Evolutionary conservation across 2,797 vertebrate genomes (phyloP).

Genomic region (Vespertilio murinus): DNA sequence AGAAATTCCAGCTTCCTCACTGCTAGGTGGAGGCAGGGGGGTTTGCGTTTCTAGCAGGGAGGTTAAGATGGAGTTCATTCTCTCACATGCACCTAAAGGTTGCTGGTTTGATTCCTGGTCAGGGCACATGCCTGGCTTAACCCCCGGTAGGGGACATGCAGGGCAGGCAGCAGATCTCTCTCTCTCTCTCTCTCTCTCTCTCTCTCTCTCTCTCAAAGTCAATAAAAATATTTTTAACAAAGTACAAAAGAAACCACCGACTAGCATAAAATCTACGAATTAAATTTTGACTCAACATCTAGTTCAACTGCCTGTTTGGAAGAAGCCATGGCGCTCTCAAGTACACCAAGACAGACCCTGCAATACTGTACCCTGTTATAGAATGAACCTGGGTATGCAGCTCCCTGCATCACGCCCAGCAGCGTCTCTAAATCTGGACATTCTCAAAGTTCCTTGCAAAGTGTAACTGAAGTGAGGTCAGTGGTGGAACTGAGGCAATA

Average conservation of each 20-base stretch:
- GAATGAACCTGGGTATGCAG: neutral
- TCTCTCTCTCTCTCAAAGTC: too few relatives aligned
- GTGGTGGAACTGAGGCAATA: constrained; percentile 46
- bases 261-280: neutral
- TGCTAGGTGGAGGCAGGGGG: too few relatives aligned
- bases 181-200: too few relatives aligned
- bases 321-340: neutral
- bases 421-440: neutral
- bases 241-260: neutral
- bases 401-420: neutral
- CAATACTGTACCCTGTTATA: neutral
- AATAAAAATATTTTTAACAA: too few relatives aligned
- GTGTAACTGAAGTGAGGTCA: neutral
- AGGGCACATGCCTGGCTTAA: too few relatives aligned
- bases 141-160: too few relatives aligned
- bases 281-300: constrained; percentile 4
- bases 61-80: too few relatives aligned
- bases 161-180: too few relatives aligned
- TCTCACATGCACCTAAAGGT: too few relatives aligned
- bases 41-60: too few relatives aligned
- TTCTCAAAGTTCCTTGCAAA: neutral
- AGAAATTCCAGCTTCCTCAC: too few relatives aligned
- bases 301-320: neutral
- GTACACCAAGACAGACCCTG: neutral
- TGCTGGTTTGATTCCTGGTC: too few relatives aligned